These are phyloP conservation scores for Ptilodon capucinus DNA, from an alignment of 2,888 invertebrate genomes.

Conservation along the genomic window DNA sequence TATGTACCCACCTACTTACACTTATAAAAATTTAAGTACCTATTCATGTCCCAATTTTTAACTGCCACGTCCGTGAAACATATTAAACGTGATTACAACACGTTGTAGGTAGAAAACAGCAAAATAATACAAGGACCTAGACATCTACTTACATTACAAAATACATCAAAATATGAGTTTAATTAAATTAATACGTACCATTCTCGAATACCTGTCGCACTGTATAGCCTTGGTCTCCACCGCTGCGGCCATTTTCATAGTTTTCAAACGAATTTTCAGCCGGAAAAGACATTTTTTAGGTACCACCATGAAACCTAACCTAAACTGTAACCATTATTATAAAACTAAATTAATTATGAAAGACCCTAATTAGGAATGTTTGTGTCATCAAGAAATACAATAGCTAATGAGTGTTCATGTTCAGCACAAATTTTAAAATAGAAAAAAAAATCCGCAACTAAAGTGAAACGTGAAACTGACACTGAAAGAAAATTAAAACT, in stretches of 20 bases:
- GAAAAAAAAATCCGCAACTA: not conserved
- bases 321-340: slow-evolving; percentile 18
- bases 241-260: slow-evolving; percentile 41
- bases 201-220: slow-evolving; percentile 59
- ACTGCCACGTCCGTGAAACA: too few relatives aligned
- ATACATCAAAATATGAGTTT: too few relatives aligned
- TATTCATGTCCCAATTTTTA: too few relatives aligned
- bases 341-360: too few relatives aligned
- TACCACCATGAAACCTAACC: slow-evolving; percentile 51
- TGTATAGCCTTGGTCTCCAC: slow-evolving; percentile 37
- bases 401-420: not conserved
- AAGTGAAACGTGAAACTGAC: slow-evolving; percentile 32
- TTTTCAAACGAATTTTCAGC: slow-evolving; percentile 48
- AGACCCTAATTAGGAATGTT: too few relatives aligned
- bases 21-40: too few relatives aligned
- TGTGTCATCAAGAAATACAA: not conserved
- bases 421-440: not conserved
- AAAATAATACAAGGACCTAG: not conserved
- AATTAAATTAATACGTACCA: slow-evolving; percentile 48
- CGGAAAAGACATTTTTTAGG: slow-evolving; percentile 60
- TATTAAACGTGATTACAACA: too few relatives aligned
- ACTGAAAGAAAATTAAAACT: too few relatives aligned
- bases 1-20: too few relatives aligned
- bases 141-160: not conserved
- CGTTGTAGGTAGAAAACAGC: not conserved